These are phyloP conservation scores for Apeltes quadracus DNA, from an alignment of 2,113 vertebrate species.

Conservation along the genomic window DNA sequence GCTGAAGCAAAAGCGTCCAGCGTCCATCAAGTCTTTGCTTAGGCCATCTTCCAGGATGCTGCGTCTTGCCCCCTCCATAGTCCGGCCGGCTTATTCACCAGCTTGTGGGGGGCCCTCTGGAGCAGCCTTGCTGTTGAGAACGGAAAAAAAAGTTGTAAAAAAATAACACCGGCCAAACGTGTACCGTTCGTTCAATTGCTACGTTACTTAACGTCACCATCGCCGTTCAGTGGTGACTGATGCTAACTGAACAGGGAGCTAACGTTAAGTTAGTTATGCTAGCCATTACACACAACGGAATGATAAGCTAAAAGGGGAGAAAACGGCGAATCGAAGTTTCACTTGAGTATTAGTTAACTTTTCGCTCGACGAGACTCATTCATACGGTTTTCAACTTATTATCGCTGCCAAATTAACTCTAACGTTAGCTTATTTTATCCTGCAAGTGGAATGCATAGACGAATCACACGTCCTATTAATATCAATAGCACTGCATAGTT, in stretches of 20 bases:
- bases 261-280: background rate
- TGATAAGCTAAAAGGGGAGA: background rate
- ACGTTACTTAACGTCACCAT: background rate
- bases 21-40: conserved; percentile 29
- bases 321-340: background rate
- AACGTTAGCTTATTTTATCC: too few relatives aligned
- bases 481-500: background rate
- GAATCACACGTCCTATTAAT: too few relatives aligned
- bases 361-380: background rate
- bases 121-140: conserved; percentile 13
- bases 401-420: background rate
- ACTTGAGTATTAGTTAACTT: background rate
- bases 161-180: background rate
- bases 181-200: too few relatives aligned
- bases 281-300: background rate
- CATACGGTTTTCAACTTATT: background rate
- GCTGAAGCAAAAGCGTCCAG: conserved; percentile 67
- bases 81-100: conserved; percentile 16
- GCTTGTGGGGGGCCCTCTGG: background rate
- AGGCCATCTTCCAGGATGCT: conserved; percentile 23
- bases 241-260: background rate
- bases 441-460: background rate
- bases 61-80: conserved; percentile 46
- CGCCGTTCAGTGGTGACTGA: background rate
- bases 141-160: background rate